Evolutionary conservation across 1,140 invertebrate species (phyloP).

Genomic region (Proctacanthus coquilletti): DNA sequence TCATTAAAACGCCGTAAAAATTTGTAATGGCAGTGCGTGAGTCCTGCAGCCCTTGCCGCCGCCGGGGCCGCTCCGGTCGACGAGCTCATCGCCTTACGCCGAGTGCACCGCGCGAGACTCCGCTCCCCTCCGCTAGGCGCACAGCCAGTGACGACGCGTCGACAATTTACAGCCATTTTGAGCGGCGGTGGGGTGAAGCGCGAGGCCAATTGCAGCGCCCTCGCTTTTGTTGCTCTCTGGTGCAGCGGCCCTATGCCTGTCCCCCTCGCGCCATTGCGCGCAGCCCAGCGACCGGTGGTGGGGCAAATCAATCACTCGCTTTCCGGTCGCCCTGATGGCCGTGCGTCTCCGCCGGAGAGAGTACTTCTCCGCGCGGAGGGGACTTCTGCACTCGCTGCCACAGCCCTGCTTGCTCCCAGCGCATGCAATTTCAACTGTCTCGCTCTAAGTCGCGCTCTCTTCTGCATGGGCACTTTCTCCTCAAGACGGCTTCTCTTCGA

Average conservation of each 20-base stretch:
- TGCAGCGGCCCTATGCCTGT: neutral
- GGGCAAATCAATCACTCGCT: neutral
- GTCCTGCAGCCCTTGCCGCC: neutral
- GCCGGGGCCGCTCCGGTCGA: neutral
- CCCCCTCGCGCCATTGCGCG: neutral
- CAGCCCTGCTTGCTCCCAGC: too few relatives aligned
- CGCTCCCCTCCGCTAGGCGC: too few relatives aligned
- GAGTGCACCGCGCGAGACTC: too few relatives aligned
- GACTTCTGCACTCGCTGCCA: too few relatives aligned
- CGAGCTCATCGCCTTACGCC: neutral
- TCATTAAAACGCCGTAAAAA: constrained; percentile 5
- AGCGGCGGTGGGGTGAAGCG: neutral
- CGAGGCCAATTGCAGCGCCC: neutral
- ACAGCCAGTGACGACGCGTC: neutral
- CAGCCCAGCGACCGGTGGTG: neutral
- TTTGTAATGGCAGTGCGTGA: too few relatives aligned
- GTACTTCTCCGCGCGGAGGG: too few relatives aligned
- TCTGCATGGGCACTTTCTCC: too few relatives aligned
- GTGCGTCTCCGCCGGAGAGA: too few relatives aligned
- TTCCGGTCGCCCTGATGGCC: neutral
- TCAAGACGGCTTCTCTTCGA: too few relatives aligned
- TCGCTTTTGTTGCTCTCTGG: neutral
- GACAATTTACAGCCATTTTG: constrained; percentile 1
- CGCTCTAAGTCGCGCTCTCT: too few relatives aligned
- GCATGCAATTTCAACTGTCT: too few relatives aligned